Base-by-base conservation (phyloP, 2,113 vertebrate genomes). In the Pyrgilauda ruficollis region DNA sequence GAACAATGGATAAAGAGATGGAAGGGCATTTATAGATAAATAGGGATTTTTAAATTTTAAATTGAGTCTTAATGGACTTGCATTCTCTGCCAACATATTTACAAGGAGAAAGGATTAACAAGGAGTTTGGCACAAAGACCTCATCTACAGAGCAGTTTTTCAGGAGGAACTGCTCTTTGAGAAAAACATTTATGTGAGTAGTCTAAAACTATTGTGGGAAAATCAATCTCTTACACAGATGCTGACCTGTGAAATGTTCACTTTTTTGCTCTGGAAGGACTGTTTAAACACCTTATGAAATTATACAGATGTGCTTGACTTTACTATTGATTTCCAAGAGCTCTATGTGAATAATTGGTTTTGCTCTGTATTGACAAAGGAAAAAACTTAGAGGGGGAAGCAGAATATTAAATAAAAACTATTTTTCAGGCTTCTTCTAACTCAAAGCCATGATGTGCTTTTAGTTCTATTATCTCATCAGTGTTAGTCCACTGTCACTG, bases 31-130 rank as follows among this genome's bases (percentile, higher is more conserved):
- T 70, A 47, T 35, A 66, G 61, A 81, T 75, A 78, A 89, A 85
- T 3, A 76, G 37, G 37, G 59, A 66, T 93, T 85, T 94, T 44
- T 81, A 87, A 86, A 94, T 84, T 91, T 68, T 95, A 75, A 89
- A 74, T 77, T 56, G 31, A 74, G 35, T 66, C 56, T 75, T 74
- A 77, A 92, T 68, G 67, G 62, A 41, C 50, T 89, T 85, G 35
- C 19, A 31, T 56, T 86, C 31, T 68, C n/a, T 90, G 82, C 55
- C 61, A 86, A 30, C 35, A 63, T 12, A 59, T 82, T 75, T 62
- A 63, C 30, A 90, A 43, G 33, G 12, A 22, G 81, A 81, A 58
- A 62, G 63, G 55, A 87, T 91, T 91, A 92, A 19, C 1, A 1
- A 78, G n/a, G 33, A 93, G 24, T 75, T 70, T 53, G n/a, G 62